Evolutionary conservation across 2,888 invertebrate species (phyloP).

Genomic region (Atrina japonica): DNA sequence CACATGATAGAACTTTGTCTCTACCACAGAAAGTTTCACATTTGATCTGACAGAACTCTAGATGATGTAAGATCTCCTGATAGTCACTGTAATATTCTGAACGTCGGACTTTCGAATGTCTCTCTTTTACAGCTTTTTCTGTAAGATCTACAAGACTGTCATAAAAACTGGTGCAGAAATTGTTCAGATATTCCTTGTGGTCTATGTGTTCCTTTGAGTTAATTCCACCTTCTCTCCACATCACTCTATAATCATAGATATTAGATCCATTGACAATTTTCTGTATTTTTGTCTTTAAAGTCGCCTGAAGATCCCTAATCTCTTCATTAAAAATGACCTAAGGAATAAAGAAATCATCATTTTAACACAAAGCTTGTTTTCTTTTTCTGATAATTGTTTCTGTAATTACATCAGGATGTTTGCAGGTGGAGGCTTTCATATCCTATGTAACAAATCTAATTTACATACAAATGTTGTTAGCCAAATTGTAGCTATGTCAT

Average conservation of each 20-base stretch:
- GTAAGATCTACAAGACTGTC: constrained; percentile 59
- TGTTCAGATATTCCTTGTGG: constrained; percentile 64
- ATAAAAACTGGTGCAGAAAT: constrained; percentile 66
- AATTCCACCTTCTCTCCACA: constrained; percentile 67
- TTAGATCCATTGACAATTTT: constrained; percentile 36
- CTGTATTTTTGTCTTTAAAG: constrained; percentile 2
- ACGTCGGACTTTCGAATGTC: constrained; percentile 51
- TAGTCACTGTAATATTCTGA: constrained; percentile 68
- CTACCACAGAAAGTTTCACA: constrained; percentile 75
- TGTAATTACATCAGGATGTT: no score
- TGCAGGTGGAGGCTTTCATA: no score
- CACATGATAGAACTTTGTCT: constrained; percentile 57
- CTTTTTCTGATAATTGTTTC: no score
- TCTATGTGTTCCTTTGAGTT: constrained; percentile 51
- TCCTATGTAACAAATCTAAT: no score
- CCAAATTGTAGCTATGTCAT: no score
- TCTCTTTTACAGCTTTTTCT: constrained; percentile 49
- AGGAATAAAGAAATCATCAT: background rate
- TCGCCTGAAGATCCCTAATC: constrained; percentile 33
- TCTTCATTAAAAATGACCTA: constrained; percentile 50
- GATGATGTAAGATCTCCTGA: constrained; percentile 74
- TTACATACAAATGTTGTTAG: no score
- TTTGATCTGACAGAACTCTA: constrained; percentile 71
- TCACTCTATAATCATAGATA: constrained; percentile 47
- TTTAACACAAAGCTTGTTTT: no score